Evolutionary conservation across 2,113 vertebrate genomes (phyloP).

Genomic region (Odocoileus virginianus): DNA sequence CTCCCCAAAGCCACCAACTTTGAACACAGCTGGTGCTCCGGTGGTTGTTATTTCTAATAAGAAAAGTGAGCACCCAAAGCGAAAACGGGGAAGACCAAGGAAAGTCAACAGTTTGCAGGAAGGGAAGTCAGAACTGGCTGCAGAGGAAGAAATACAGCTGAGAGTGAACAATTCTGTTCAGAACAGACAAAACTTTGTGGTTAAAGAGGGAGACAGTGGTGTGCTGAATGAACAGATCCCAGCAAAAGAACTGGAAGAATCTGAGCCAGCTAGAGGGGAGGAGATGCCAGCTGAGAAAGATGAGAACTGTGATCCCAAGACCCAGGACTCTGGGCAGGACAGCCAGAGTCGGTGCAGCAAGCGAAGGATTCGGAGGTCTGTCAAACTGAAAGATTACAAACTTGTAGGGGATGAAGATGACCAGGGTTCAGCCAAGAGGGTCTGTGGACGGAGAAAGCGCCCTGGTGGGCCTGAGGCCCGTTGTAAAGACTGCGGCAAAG

Average conservation of each 20-base stretch:
- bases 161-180: slow-evolving; percentile 80
- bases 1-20: neutral
- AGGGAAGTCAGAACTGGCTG: slow-evolving; percentile 55
- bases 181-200: slow-evolving; percentile 77
- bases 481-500: slow-evolving; percentile 94
- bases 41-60: slow-evolving; percentile 45
- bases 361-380: slow-evolving; percentile 86
- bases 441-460: slow-evolving; percentile 85
- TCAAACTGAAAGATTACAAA: slow-evolving; percentile 90
- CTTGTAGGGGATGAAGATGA: slow-evolving; percentile 83
- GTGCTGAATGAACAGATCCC: slow-evolving; percentile 47
- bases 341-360: slow-evolving; percentile 85
- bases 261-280: slow-evolving; percentile 31
- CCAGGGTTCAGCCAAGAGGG: slow-evolving; percentile 78
- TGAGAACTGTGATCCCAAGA: slow-evolving; percentile 81
- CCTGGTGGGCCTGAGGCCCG: slow-evolving; percentile 83
- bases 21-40: neutral
- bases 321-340: slow-evolving; percentile 58
- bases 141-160: slow-evolving; percentile 75
- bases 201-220: slow-evolving; percentile 33
- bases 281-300: slow-evolving; percentile 75
- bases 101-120: slow-evolving; percentile 77
- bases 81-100: slow-evolving; percentile 90
- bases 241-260: slow-evolving; percentile 56
- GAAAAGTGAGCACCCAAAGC: slow-evolving; percentile 78